These are phyloP conservation scores for Aplysina aerophoba DNA, from an alignment of 37 sponge, comb jelly and placozoan genomes.

Conservation along the genomic window DNA sequence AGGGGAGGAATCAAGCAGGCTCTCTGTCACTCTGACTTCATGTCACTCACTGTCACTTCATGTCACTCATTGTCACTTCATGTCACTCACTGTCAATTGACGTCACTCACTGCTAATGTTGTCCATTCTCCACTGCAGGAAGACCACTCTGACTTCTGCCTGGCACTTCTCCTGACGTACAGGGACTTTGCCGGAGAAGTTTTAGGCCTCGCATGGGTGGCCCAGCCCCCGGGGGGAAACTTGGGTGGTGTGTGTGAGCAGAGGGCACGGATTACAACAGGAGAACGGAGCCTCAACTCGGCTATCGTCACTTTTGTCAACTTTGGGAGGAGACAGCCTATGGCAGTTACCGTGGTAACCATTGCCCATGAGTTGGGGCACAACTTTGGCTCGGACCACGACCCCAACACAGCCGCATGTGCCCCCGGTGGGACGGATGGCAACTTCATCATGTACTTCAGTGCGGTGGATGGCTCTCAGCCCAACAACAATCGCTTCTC, in stretches of 20 bases:
- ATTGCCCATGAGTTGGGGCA: conserved; percentile 80
- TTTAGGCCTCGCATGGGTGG: conserved; percentile 77
- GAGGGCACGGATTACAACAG: conserved; percentile 44
- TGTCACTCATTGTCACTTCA: too few species aligned
- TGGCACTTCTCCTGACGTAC: conserved; percentile 64
- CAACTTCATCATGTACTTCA: conserved; percentile 93
- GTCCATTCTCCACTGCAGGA: conserved; percentile 33
- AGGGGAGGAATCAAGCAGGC: not conserved
- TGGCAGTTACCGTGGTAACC: conserved; percentile 50
- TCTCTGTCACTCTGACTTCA: too few species aligned
- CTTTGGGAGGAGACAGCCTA: conserved; percentile 56
- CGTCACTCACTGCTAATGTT: not conserved
- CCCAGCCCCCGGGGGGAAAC: conserved; percentile 67
- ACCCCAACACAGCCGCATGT: conserved; percentile 44
- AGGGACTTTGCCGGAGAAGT: conserved; percentile 64
- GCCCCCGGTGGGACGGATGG: conserved; percentile 71
- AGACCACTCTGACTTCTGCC: conserved; percentile 60
- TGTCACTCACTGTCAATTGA: too few species aligned
- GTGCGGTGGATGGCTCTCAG: conserved; percentile 87
- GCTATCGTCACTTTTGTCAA: conserved; percentile 70
- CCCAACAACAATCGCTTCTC: conserved; percentile 94
- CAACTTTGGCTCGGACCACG: conserved; percentile 79
- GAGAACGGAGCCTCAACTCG: conserved; percentile 54
- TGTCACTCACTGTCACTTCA: too few species aligned
- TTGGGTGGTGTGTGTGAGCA: conserved; percentile 82